Base-by-base conservation (phyloP, 2,113 vertebrate genomes). In the Labeo catla region DNA sequence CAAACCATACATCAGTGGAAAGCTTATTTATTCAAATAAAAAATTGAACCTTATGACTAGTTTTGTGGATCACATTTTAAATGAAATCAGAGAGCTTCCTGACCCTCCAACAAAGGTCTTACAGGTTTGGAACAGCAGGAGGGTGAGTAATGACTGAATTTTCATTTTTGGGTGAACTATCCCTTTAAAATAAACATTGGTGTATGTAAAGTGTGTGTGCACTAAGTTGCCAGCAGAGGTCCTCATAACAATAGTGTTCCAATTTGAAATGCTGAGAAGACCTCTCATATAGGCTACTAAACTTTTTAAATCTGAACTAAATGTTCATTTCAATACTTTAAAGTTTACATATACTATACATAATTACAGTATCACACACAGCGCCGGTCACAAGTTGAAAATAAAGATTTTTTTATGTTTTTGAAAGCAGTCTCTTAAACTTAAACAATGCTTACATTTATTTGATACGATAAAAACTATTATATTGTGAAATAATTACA, bases 221-320 rank as follows among this genome's bases (percentile, higher is more conserved):
- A 36, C 4, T 8, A 43, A 13, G 47, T 34, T 0, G 74, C 91
- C 92, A 92, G 77, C n/a, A 91, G 93, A 93, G 90, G 93, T 65
- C 89, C 76, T 88, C 87, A 76, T 86, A 66, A 83, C 61, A 50
- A 79, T 87, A 91, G 21, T 36, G 34, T 86, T 91, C 23, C 8
- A 81, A 21, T 7, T 59, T 65, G 12, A 74, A n/a, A 49, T n/a
- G 28, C 63, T 74, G 45, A 74, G 72, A 47, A 74, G 72, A 74
- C 10, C 72, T 74, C 21, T 47, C n/a, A 7, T 11, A 12, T 4
- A 23, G 21, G 43, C 5, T 8, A 23, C 19, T 45, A 12, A 72
- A 4, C 2, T 73, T 73, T 47, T n/a, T 8, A 0, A 8, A 68
- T 16, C 3, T 16, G 8, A 68, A 39, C 2, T 19, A 0, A 34